phyloP scores from a whole-genome alignment of 2,113 vertebrate genomes.

The Rhegmatorhina hoffmannsi region DNA sequence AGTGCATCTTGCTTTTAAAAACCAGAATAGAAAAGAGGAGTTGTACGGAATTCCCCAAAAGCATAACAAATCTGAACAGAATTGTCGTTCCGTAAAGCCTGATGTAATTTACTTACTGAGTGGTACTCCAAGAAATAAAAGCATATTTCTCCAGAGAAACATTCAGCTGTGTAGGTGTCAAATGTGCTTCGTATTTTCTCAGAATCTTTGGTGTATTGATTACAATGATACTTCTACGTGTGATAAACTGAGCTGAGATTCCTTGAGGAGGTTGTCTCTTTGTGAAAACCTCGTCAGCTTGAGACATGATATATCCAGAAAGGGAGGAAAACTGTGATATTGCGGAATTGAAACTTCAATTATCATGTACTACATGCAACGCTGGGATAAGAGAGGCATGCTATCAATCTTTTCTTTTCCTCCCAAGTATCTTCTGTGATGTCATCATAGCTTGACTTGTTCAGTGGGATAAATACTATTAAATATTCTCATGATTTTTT shows the following conservation, averaged over 20 bases:
- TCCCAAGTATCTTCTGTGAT: neutral
- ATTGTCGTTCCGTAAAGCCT: neutral
- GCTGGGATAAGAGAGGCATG: neutral
- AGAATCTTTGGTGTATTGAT: neutral
- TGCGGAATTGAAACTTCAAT: neutral
- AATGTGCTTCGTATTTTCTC: neutral
- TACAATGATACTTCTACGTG: neutral
- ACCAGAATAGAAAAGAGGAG: neutral
- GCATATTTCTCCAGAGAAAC: neutral
- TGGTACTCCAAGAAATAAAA: neutral
- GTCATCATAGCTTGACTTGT: neutral
- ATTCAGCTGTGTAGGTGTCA: neutral
- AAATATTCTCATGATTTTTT: neutral
- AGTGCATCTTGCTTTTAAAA: neutral
- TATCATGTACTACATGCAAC: neutral
- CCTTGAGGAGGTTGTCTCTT: neutral
- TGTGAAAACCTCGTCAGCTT: neutral
- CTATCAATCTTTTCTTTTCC: neutral
- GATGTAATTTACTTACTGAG: neutral
- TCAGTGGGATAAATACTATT: neutral
- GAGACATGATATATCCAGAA: neutral
- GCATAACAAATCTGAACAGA: neutral
- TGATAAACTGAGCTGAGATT: neutral
- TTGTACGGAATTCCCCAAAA: neutral
- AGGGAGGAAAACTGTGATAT: neutral